phyloP scores from a whole-genome alignment of 2,797 vertebrate species.

The Clarias fuscus region DNA sequence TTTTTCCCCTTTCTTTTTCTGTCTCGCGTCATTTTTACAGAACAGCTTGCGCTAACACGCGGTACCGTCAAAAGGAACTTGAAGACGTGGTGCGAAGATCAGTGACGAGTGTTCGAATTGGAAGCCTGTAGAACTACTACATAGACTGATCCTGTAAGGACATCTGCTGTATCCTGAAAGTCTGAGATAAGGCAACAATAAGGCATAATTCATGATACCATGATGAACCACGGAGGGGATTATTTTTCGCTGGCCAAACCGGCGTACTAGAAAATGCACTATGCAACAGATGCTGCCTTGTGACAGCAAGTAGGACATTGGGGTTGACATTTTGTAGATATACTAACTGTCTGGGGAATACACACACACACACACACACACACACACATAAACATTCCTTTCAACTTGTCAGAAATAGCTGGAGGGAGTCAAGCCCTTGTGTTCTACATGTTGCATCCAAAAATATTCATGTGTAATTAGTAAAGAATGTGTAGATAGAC shows the following conservation, averaged over 20 bases:
- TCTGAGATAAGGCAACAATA: background rate
- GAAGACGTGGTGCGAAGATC: background rate
- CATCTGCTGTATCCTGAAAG: background rate
- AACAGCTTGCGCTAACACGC: conserved; percentile 4
- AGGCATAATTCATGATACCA: background rate
- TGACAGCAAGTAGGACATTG: background rate
- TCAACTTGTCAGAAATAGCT: background rate
- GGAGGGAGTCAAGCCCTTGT: background rate
- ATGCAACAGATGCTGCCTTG: background rate
- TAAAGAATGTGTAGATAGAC: too few relatives aligned
- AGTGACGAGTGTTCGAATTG: background rate
- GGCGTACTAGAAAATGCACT: background rate
- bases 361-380: background rate
- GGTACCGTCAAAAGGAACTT: conserved; percentile 11
- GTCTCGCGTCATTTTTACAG: conserved; percentile 19
- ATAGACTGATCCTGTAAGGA: background rate
- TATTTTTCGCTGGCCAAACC: background rate
- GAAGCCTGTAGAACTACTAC: background rate
- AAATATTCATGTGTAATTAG: background rate
- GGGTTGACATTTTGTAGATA: conserved; percentile 10
- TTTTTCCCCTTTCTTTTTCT: background rate
- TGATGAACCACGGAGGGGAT: background rate
- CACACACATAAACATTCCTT: background rate
- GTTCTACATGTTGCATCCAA: background rate
- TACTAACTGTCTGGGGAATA: conserved; percentile 14